Evolutionary conservation across 2,797 vertebrate genomes (phyloP).

Genomic region (Gymnopithys bicolor): DNA sequence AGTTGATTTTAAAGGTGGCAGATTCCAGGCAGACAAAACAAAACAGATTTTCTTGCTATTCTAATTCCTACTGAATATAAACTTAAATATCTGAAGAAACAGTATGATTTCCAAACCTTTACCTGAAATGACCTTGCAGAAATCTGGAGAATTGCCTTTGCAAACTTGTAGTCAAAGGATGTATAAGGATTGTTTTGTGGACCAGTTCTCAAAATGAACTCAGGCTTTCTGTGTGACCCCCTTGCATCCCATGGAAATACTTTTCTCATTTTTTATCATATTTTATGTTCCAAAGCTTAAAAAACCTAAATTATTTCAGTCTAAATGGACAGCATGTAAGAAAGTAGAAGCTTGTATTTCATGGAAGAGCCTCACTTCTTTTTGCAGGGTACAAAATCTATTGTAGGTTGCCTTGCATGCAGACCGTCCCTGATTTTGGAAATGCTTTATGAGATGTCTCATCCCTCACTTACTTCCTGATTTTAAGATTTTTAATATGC

Average conservation of each 20-base stretch:
- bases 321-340: neutral
- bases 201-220: neutral
- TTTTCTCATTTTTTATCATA: neutral
- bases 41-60: conserved; percentile 5
- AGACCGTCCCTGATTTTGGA: neutral
- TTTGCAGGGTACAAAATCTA: neutral
- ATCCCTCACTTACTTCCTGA: neutral
- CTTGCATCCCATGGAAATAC: neutral
- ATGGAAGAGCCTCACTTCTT: neutral
- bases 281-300: neutral
- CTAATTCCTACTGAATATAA: neutral
- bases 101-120: neutral
- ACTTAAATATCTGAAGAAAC: neutral
- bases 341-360: neutral
- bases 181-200: neutral
- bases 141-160: neutral
- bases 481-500: neutral
- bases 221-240: neutral
- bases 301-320: neutral
- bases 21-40: conserved; percentile 19
- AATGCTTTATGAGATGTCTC: neutral
- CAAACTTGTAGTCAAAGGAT: neutral
- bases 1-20: conserved; percentile 10
- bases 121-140: conserved; percentile 6
- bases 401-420: neutral